Conservation (phyloP, 92 coral and sea anemone genomes). For the Porites evermanni region DNA sequence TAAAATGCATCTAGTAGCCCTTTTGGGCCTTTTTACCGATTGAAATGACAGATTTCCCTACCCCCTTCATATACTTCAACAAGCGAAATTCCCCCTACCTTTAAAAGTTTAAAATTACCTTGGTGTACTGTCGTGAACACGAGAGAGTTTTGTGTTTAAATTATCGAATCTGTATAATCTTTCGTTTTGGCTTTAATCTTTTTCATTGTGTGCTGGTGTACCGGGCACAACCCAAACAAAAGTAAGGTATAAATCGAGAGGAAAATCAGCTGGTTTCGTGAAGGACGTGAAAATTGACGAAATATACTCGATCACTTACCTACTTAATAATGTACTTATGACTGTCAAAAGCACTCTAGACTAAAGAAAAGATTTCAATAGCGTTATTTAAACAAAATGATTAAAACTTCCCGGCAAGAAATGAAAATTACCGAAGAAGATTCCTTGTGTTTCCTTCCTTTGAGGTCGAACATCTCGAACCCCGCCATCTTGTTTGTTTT, state of each 20-base stretch:
- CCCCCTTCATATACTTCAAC: too few species aligned
- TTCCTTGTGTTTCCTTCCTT: constrained; percentile 53
- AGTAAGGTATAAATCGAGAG: not conserved
- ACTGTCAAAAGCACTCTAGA: constrained; percentile 80
- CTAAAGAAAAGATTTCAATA: constrained; percentile 42
- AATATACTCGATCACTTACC: constrained; percentile 44
- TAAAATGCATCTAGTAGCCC: too few species aligned
- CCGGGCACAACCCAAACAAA: not conserved
- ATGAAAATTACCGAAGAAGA: constrained; percentile 54
- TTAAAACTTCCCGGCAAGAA: not conserved
- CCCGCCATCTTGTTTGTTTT: constrained; percentile 67
- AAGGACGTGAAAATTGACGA: not conserved
- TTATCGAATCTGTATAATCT: too few species aligned
- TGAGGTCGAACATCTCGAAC: constrained; percentile 11
- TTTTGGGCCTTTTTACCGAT: too few species aligned
- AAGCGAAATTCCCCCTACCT: too few species aligned
- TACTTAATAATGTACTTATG: constrained; percentile 79
- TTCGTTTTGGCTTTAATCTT: too few species aligned
- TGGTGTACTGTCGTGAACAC: too few species aligned
- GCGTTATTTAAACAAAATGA: not conserved
- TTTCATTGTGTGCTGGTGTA: too few species aligned
- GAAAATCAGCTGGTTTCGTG: not conserved
- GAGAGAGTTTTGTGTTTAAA: too few species aligned
- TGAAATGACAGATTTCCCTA: too few species aligned
- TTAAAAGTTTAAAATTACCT: too few species aligned